phyloP scores from a whole-genome alignment of 1,140 invertebrate species.

The Metopolophium dirhodum region DNA sequence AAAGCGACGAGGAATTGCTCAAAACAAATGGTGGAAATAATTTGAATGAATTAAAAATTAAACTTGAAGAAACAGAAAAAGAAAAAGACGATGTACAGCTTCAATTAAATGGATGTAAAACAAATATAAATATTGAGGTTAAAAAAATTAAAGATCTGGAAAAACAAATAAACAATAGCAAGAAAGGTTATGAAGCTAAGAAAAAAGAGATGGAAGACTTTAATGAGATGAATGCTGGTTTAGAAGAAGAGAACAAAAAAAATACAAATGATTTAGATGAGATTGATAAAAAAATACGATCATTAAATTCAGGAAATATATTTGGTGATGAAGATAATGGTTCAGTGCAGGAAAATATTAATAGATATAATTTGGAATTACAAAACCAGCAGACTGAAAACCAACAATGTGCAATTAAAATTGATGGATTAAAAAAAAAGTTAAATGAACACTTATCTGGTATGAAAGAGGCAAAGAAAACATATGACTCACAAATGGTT shows the following conservation, averaged over 20 bases:
- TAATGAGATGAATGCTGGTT: conserved; percentile 58
- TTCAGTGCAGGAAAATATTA: conserved; percentile 51
- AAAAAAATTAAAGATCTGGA: conserved; percentile 41
- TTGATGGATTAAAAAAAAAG: conserved; percentile 51
- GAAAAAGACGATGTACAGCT: background rate
- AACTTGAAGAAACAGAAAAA: conserved; percentile 37
- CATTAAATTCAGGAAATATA: conserved; percentile 56
- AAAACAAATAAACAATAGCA: conserved; percentile 64
- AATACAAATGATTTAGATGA: conserved; percentile 24
- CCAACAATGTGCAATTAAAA: conserved; percentile 47
- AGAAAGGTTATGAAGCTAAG: conserved; percentile 62
- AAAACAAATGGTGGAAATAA: background rate
- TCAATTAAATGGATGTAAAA: conserved; percentile 30
- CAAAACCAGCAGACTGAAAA: conserved; percentile 44
- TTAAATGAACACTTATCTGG: conserved; percentile 42
- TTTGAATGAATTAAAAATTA: background rate
- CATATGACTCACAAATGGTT: conserved; percentile 39
- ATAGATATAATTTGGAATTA: conserved; percentile 45
- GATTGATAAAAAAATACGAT: conserved; percentile 43
- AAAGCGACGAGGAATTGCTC: background rate
- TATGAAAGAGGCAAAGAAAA: conserved; percentile 49
- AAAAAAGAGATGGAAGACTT: conserved; percentile 61
- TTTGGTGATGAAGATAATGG: conserved; percentile 50
- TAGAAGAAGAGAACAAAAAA: conserved; percentile 45
- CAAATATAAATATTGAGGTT: conserved; percentile 3